phyloP scores from a whole-genome alignment of 2,113 vertebrate genomes.

The Indicator maculatus region DNA sequence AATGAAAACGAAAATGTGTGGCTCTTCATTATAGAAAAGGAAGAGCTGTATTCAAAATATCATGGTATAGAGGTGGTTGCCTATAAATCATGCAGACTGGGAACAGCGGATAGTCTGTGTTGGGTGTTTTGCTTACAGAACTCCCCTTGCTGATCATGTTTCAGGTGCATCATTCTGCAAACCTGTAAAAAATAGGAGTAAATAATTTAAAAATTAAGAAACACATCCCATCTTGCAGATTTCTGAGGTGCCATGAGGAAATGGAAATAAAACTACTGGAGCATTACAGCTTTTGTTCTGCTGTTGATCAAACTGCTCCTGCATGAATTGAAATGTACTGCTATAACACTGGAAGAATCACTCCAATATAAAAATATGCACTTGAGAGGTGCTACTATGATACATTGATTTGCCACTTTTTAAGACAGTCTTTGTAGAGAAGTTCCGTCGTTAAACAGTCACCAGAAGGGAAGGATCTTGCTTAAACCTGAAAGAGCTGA shows the following conservation, averaged over 20 bases:
- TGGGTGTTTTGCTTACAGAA: conserved; percentile 14
- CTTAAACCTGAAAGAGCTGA: not conserved
- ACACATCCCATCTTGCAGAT: conserved; percentile 8
- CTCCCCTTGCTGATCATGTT: not conserved
- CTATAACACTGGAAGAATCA: not conserved
- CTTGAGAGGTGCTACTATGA: not conserved
- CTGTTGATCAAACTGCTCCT: not conserved
- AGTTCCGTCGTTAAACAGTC: not conserved
- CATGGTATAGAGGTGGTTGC: not conserved
- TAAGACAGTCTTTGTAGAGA: not conserved
- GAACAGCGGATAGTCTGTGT: not conserved
- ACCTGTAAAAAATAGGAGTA: conserved; percentile 9
- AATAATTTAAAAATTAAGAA: conserved; percentile 51
- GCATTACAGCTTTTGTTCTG: not conserved
- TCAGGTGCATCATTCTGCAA: conserved; percentile 18
- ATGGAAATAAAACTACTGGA: conserved; percentile 24
- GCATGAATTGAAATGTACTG: not conserved
- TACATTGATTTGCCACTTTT: not conserved
- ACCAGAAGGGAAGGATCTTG: not conserved
- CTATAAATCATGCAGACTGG: conserved; percentile 12
- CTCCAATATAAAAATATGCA: not conserved
- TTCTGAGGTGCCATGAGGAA: conserved; percentile 16
- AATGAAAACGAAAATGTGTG: conserved; percentile 41
- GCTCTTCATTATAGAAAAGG: not conserved
- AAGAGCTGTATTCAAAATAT: not conserved